Evolutionary conservation across 2,888 invertebrate species (phyloP).

Genomic region (Iselma pallidipennis): DNA sequence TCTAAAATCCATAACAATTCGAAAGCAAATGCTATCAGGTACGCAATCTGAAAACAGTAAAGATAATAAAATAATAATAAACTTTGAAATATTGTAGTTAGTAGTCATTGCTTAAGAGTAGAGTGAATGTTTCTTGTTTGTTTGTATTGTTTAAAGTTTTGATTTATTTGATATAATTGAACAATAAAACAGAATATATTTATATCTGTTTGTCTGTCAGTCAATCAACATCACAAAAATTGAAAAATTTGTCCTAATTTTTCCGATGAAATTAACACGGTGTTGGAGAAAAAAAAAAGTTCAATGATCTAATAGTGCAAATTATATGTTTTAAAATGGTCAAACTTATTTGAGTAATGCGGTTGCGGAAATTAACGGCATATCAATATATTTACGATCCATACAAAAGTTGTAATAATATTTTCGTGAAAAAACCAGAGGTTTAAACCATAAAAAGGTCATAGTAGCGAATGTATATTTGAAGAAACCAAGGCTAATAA

Average conservation of each 20-base stretch:
- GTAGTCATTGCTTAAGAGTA: too few species aligned
- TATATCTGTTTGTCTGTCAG: not conserved
- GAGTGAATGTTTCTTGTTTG: not conserved
- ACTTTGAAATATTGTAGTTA: too few species aligned
- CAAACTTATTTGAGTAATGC: not conserved
- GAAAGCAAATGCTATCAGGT: constrained; percentile 59
- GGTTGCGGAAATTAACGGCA: not conserved
- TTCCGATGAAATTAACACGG: too few species aligned
- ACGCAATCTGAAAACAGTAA: constrained; percentile 57
- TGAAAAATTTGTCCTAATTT: too few species aligned
- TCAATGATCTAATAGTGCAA: not conserved
- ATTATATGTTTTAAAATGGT: not conserved
- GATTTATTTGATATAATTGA: not conserved
- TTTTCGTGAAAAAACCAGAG: too few species aligned
- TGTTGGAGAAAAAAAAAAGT: not conserved
- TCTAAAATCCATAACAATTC: constrained; percentile 60
- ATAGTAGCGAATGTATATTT: too few species aligned
- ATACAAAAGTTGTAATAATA: too few species aligned
- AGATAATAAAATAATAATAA: not conserved
- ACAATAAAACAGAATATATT: not conserved
- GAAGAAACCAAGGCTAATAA: not conserved
- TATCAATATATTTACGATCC: not conserved
- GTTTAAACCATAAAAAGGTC: not conserved
- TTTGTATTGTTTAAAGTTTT: not conserved
- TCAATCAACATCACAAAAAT: too few species aligned